A percentile compares a stretch with the other conserved stretches of the same genome.
Conservation (phyloP, 2,113 vertebrate genomes). For the Toxotes jaculatrix region DNA sequence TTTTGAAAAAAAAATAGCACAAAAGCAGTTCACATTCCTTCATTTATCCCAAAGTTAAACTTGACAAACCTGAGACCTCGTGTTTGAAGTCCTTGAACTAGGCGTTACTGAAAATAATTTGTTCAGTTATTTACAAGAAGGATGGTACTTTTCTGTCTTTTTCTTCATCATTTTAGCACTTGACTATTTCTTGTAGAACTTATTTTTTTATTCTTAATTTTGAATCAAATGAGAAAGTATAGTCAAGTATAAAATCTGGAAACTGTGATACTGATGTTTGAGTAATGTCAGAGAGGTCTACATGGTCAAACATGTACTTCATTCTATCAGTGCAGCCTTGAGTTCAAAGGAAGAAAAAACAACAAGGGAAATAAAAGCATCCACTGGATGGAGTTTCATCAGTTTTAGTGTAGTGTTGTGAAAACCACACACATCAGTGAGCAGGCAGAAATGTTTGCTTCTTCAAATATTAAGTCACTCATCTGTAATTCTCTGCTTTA, state of each 20-base stretch:
- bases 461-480: conserved; percentile 11
- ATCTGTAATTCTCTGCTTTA: conserved; percentile 47
- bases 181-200: neutral
- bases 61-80: neutral
- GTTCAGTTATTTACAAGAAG: neutral
- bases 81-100: conserved; percentile 19
- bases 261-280: neutral
- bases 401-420: neutral
- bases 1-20: conserved; percentile 29
- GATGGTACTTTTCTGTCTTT: neutral
- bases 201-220: neutral
- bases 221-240: neutral
- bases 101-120: conserved; percentile 5
- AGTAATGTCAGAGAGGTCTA: neutral
- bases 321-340: neutral
- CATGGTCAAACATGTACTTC: neutral
- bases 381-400: conserved; percentile 18
- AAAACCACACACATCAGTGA: neutral
- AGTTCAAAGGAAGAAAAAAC: neutral
- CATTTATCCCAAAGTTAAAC: conserved; percentile 23
- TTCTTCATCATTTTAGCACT: neutral
- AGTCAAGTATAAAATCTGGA: neutral
- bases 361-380: conserved; percentile 10
- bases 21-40: conserved; percentile 16
- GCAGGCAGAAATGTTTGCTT: conserved; percentile 15